Conservation (phyloP, 2,888 invertebrate genomes). For the Drosophila maculinotata region DNA sequence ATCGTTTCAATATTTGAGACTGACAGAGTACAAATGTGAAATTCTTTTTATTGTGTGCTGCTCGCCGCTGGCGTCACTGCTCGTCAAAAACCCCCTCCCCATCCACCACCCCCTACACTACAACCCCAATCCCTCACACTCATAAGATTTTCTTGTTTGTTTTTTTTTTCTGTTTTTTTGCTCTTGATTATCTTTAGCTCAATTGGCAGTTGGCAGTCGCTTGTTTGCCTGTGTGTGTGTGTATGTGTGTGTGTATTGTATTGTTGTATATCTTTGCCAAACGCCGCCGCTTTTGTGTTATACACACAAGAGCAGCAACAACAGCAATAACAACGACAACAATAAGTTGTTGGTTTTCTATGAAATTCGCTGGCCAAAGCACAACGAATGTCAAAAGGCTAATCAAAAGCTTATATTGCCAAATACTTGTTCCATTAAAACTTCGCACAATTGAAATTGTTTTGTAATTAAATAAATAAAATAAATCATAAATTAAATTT, state of each 20-base stretch:
- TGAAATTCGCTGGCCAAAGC: conserved; percentile 13
- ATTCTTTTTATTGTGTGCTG: conserved; percentile 72
- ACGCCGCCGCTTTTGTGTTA: conserved; percentile 55
- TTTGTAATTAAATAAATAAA: no score
- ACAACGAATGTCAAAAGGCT: conserved; percentile 28
- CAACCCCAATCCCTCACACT: neutral
- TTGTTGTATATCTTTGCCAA: conserved; percentile 62
- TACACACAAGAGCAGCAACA: conserved; percentile 33
- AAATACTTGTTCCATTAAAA: conserved; percentile 10
- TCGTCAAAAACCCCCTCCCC: conserved; percentile 22
- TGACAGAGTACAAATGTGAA: conserved; percentile 77
- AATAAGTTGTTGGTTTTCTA: conserved; percentile 38
- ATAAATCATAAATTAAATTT: no score
- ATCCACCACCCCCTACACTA: no score
- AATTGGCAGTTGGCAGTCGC: conserved; percentile 68
- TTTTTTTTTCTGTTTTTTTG: conserved; percentile 45
- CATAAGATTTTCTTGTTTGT: conserved; percentile 27
- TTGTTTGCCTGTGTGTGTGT: conserved; percentile 19
- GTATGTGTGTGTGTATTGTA: conserved; percentile 28
- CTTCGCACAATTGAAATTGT: conserved; percentile 2
- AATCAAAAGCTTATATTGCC: conserved; percentile 29
- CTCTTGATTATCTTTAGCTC: conserved; percentile 77
- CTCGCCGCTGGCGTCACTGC: conserved; percentile 62
- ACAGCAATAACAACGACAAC: conserved; percentile 15
- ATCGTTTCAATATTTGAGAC: conserved; percentile 72